Conservation (phyloP, 1,140 invertebrate genomes). For the Drosophila sulfurigaster region DNA sequence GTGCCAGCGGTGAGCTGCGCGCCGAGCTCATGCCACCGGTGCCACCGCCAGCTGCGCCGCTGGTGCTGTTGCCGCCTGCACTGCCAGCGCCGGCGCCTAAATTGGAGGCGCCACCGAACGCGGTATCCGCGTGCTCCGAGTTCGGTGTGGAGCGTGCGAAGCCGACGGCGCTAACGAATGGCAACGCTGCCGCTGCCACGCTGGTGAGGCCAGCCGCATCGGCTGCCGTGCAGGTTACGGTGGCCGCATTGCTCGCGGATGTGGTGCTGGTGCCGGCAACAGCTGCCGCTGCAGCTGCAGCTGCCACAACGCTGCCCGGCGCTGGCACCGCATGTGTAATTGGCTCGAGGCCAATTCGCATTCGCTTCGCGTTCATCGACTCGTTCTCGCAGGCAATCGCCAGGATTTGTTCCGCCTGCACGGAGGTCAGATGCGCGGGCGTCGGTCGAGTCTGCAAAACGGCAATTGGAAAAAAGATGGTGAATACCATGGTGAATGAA, state of each 20-base stretch:
- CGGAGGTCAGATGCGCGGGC: conserved; percentile 97
- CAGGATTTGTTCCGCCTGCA: conserved; percentile 97
- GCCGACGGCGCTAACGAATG: conserved; percentile 74
- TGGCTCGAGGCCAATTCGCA: conserved; percentile 97
- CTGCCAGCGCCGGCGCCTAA: conserved; percentile 60
- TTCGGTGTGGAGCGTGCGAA: conserved; percentile 82
- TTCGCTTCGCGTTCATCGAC: conserved; percentile 97
- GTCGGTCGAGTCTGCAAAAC: conserved; percentile 89
- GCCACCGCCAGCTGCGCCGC: conserved; percentile 43
- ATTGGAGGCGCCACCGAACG: conserved; percentile 59
- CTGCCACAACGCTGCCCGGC: conserved; percentile 87
- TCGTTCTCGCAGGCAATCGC: conserved; percentile 98
- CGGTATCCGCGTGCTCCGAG: conserved; percentile 75
- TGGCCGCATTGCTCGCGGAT: conserved; percentile 58
- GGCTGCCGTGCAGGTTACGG: conserved; percentile 68
- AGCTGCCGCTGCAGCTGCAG: conserved; percentile 79
- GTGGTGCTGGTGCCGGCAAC: conserved; percentile 66
- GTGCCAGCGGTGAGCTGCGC: conserved; percentile 80
- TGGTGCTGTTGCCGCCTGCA: conserved; percentile 50
- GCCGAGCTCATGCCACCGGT: conserved; percentile 76
- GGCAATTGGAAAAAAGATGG: neutral
- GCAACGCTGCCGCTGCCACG: conserved; percentile 73
- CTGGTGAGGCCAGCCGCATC: conserved; percentile 71
- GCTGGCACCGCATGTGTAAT: conserved; percentile 94
- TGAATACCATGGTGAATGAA: neutral